Percentiles rank a stretch among this genome's conserved stretches.
phyloP scores from a whole-genome alignment of 2,797 vertebrate genomes.

The Onychomys leucogaster region DNA sequence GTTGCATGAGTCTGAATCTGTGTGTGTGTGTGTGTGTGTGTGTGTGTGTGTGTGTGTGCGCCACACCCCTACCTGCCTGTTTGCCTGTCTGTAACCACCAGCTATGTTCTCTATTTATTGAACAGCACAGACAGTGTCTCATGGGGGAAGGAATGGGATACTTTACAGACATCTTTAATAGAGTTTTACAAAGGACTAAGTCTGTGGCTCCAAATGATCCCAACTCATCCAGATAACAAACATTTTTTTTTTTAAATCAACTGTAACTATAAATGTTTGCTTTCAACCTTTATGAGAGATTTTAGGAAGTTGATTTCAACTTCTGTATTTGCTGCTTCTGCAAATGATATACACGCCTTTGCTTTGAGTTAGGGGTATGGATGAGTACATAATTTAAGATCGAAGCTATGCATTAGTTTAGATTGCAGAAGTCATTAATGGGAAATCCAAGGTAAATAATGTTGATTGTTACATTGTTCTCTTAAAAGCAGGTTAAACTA shows the following conservation, averaged over 20 bases:
- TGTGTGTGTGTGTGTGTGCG: not conserved
- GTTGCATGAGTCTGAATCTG: not conserved
- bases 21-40: not conserved
- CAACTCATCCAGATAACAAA: not conserved
- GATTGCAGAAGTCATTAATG: not conserved
- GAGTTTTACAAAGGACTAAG: not conserved
- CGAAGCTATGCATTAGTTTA: not conserved
- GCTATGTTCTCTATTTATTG: not conserved
- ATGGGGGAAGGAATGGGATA: not conserved
- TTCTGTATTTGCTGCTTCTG: not conserved
- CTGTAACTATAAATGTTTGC: not conserved
- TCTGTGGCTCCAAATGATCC: not conserved
- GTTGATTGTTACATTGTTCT: conserved; percentile 21
- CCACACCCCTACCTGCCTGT: too few relatives aligned
- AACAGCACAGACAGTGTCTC: not conserved
- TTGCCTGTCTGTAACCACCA: not conserved
- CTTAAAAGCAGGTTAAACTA: not conserved
- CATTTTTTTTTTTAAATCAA: not conserved
- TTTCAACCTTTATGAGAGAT: not conserved
- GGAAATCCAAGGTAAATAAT: not conserved
- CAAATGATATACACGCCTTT: not conserved
- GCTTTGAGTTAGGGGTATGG: not conserved
- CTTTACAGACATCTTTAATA: not conserved
- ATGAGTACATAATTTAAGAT: not conserved
- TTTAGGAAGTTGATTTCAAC: not conserved